Base-by-base conservation (phyloP, 2,797 vertebrate genomes). In the Malurus splendens region DNA sequence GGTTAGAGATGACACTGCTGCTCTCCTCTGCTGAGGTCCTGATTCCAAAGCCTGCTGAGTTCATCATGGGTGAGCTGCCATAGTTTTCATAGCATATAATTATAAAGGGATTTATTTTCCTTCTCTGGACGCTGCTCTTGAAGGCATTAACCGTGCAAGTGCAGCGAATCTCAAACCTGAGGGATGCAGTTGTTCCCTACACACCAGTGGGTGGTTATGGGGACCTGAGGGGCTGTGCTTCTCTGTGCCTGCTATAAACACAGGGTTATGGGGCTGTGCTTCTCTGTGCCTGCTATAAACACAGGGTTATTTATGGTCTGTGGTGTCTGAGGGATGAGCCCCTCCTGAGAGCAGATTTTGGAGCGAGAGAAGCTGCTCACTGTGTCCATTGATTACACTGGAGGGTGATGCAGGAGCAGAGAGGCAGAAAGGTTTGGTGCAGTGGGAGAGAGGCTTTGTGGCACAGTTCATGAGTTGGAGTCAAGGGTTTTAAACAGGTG, bases 401-500 rank as follows among this genome's bases (percentile, higher is more conserved):
- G 55, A 72, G 23, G 20, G 36, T 1, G 1, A 13, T 15, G 15
- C 5, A 28, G 68, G 75, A 85, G 24, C 36, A 6, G 89, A 80
- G 86, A 71, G 51, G 39, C 68, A 77, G 32, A 57, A 94, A 78
- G 82, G 80, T 92, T 82, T 89, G 71, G 23, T 68, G 72, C 51
- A 5, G 44, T 55, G 38, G 48, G 42, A 74, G 65, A 72, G 61
- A 68, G 76, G 84, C 68, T 89, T 90, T 90, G 79, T 7, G 6
- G 57, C 50, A 47, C 36, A 80, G 54, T 24, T 93, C 48, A 82
- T 44, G 68, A 88, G 50, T 44, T 55, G 55, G 79, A 94, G 47
- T 77, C 82, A 85, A 86, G 89, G 77, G 61, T 48, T 85, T 71
- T 65, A 90, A 87, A 28, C 68, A 89, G 92, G 67, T 89, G 82